phyloP scores from a whole-genome alignment of 92 coral and sea anemone species.

The Meandrina meandrites region DNA sequence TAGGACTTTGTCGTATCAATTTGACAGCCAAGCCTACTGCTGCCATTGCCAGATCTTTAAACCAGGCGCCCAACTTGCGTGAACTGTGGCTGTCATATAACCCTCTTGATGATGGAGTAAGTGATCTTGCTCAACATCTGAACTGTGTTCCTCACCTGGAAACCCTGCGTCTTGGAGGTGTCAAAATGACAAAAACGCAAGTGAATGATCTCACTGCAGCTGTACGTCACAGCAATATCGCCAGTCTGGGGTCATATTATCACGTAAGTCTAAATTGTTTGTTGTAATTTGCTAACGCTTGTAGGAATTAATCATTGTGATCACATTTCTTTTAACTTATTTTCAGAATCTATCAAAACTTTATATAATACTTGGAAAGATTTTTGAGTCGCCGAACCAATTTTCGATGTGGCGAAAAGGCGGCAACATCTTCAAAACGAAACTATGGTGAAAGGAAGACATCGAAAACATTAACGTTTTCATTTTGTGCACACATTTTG shows the following conservation, averaged over 20 bases:
- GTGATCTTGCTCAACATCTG: not conserved
- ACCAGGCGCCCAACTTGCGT: not conserved
- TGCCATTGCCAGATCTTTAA: not conserved
- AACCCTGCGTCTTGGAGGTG: fast-evolving
- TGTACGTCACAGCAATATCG: not conserved
- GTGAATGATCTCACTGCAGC: not conserved
- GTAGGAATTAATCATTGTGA: not conserved
- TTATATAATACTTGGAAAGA: too few species aligned
- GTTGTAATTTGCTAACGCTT: not conserved
- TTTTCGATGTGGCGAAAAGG: not conserved
- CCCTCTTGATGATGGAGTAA: slow-evolving; percentile 10
- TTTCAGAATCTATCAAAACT: not conserved
- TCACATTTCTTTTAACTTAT: not conserved
- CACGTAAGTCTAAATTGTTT: not conserved
- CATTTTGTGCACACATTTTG: too few species aligned
- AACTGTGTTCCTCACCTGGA: not conserved
- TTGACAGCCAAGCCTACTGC: not conserved
- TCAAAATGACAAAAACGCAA: not conserved
- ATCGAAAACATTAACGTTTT: too few species aligned
- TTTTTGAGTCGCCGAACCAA: too few species aligned
- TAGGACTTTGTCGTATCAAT: not conserved
- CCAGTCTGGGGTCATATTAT: not conserved
- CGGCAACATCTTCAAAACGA: too few species aligned
- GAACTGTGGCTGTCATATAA: not conserved
- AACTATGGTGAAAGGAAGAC: too few species aligned